Evolutionary conservation across 2,113 vertebrate genomes (phyloP), one percentile per base, ranked within the genome.

Genomic region (Epinephelus lanceolatus): DNA sequence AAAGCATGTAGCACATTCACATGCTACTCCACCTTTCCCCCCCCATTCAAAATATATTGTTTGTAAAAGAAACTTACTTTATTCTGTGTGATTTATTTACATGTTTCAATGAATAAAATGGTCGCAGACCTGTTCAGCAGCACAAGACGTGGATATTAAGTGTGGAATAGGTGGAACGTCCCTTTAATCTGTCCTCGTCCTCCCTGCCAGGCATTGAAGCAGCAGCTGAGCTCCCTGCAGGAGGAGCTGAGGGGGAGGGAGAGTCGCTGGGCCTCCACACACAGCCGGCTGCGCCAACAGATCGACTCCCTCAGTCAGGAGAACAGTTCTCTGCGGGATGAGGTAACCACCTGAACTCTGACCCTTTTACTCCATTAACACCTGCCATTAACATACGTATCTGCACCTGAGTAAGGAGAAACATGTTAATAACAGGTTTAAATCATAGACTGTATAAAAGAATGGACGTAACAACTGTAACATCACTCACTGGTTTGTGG

Each of bases 191-290:
- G 21, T 62, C 25, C 33, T 40, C 25, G 49, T 71, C 7, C 10
- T 68, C 33, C 13, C 33, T 30, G 14, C 1, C 55, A 99, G 98
- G 89, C 75, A 86, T 88, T 99, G 91, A 98, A 96, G 86, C 96
- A 96, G 93, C 97, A 99, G 93, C 89, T 99, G 78, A 91, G 91
- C 88, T 94, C 95, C 25, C 90, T 98, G 89, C 97, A 97, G 92
- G 97, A 99, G 90, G 97, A 99, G 89, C 71, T 98, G 84, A 97
- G 94, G 92, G 94, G 93, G 78, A 96, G 94, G 82, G 98, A 99
- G 86, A 88, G 94, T 81, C 98, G 98, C 89, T 99, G 98, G 98
- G 94, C 95, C 61, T 96, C 94, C 55, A 95, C 96, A 1, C 96
- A 97, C 4, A 84, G 90, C 15, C 96, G 98, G 13, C 95, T 97